Base-by-base conservation (phyloP, 1,140 invertebrate species). In the Cataglyphis hispanica region DNA sequence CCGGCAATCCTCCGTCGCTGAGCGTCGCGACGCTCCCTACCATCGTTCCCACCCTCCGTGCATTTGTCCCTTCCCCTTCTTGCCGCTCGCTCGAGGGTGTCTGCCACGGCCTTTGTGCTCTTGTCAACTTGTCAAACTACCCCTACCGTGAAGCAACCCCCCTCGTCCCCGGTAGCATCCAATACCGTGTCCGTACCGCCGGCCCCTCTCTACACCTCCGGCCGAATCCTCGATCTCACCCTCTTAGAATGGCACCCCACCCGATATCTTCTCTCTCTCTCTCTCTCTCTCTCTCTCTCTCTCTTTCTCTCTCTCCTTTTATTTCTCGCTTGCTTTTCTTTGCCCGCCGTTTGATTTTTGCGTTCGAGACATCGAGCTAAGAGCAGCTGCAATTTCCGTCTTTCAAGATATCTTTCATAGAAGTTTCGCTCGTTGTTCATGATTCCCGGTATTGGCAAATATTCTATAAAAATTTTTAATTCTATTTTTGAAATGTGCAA, bases 51-150 rank as follows among this genome's bases (percentile, higher is more conserved):
- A 61, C 70, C 67, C 50, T 56, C 56, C 27, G 50, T 10, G 50
- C 78, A 43, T 25, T 46, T 40, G 64, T 27, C 66, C 77, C 74
- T 40, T 61, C 53, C 53, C 63, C 56, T 74, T 78, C 43, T 74
- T 64, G 53, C 72, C 66, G 58, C 72, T 74, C 80, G 85, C 81
- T 85, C 43, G 80, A 78, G 86, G 88, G 87, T 83, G 72, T 86
- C 88, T 91, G 87, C 91, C 86, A 70, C 74, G 86, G 84, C 93
- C 93, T 95, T 95, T 95, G 93, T 95, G 92, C 94, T 95, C 94
- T 93, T 94, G 94, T 95, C 94, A 95, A 95, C 90, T 94, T 95
- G 94, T 95, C 94, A 95, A 95, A 94, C 94, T 93, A 93, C 92
- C 93, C 93, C 91, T 89, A 92, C 92, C 85, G 87, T 58, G 69